Evolutionary conservation across 2,113 vertebrate species (phyloP).

Genomic region (Prionailurus viverrinus): DNA sequence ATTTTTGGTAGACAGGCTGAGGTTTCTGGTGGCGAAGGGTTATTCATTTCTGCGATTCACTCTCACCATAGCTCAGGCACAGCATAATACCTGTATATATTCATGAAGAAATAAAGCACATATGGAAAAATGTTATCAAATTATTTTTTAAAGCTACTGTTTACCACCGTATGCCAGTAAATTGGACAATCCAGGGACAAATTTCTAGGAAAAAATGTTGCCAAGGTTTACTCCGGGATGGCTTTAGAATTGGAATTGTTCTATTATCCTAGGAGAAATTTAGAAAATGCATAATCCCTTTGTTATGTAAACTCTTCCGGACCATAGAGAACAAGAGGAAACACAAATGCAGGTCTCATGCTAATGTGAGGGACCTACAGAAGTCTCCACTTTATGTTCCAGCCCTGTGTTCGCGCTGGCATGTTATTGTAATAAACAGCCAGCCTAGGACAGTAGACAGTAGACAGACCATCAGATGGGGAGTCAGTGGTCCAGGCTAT

Average conservation of each 20-base stretch:
- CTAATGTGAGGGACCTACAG: neutral
- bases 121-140: constrained; percentile 32
- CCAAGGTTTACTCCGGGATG: neutral
- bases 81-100: neutral
- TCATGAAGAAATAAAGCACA: constrained; percentile 28
- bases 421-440: neutral
- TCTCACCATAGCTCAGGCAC: neutral
- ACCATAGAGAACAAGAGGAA: neutral
- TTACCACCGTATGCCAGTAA: neutral
- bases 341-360: neutral
- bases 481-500: neutral
- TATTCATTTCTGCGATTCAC: neutral
- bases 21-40: neutral
- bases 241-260: constrained; percentile 25
- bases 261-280: constrained; percentile 10
- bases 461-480: neutral
- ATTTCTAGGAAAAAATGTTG: constrained; percentile 7
- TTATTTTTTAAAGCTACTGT: constrained; percentile 14
- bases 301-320: neutral
- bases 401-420: neutral
- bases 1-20: constrained; percentile 44
- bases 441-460: neutral
- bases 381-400: neutral
- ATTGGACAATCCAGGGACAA: neutral
- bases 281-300: neutral